phyloP scores from a whole-genome alignment of 2,797 vertebrate species.

The Anabacerthia variegaticeps region DNA sequence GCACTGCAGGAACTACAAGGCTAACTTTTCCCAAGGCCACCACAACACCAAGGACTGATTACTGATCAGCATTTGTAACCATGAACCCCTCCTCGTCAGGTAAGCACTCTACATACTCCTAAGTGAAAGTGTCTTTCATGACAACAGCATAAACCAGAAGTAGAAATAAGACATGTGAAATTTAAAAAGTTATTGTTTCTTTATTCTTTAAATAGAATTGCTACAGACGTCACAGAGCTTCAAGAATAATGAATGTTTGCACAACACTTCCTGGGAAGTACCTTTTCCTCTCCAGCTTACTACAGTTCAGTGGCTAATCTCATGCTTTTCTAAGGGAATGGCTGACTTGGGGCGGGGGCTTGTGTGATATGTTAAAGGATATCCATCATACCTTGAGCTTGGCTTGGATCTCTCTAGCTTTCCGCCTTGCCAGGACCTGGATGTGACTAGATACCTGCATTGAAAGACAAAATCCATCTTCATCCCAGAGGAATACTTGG shows the following conservation, averaged over 20 bases:
- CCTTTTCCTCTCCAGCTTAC: background rate
- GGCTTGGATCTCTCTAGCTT: slow-evolving; percentile 97
- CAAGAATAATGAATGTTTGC: slow-evolving; percentile 15
- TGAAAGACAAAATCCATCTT: slow-evolving; percentile 33
- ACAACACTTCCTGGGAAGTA: slow-evolving; percentile 30
- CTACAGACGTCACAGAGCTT: background rate
- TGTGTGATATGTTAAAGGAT: background rate
- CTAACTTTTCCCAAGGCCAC: background rate
- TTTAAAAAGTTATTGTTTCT: background rate
- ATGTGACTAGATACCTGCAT: slow-evolving; percentile 95
- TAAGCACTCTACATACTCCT: background rate
- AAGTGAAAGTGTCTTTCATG: background rate
- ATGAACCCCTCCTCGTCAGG: background rate
- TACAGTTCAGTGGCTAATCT: background rate
- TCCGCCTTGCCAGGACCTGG: slow-evolving; percentile 93
- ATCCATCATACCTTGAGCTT: slow-evolving; percentile 91
- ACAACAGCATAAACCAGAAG: background rate
- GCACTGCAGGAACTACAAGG: background rate
- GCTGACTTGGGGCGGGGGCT: background rate
- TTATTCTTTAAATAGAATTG: slow-evolving; percentile 42
- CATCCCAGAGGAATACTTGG: background rate
- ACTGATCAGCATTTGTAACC: background rate
- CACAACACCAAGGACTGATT: background rate
- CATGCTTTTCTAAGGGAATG: background rate
- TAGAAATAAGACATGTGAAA: slow-evolving; percentile 5